Evolutionary conservation across 1,140 invertebrate species (phyloP), one percentile per base, ranked within the genome.

Genomic region (Drosophila sulfurigaster): DNA sequence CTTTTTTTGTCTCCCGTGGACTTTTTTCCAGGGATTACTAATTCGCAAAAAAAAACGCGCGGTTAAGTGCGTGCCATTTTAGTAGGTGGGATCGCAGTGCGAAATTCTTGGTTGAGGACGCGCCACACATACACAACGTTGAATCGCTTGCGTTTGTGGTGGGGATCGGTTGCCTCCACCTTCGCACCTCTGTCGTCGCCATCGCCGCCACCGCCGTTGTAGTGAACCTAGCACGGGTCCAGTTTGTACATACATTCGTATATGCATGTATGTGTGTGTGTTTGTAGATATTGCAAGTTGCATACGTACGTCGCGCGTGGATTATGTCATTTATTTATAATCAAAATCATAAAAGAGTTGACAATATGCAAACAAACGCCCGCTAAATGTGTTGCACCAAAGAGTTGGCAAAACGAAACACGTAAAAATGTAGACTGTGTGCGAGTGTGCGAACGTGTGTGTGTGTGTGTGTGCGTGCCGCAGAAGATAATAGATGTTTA

Each of bases 311-410:
- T 74, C 65, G 78, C 85, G 81, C 78, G 76, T 73, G 82, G 82
- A 89, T 90, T 89, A 89, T 89, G 85, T 89, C 87, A 90, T 91
- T 90, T 89, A 79, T 86, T 89, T 91, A 90, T 76, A 80, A 85
- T 73, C 75, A 82, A 85, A 69, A 67, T 65, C 66, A 69, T 73
- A 71, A 67, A 71, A 66, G 74, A 66, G 74, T 66, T 57, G 70
- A 75, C 81, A 77, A 85, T 65, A 70, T 78, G 87, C 77, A 74
- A 72, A 78, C 66, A 82, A 83, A 75, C 58, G 52, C 59, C 59
- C 72, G 60, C 73, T 72, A 59, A 87, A 79, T 80, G 83, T 81
- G 83, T 81, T 88, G 83, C 85, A 87, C 60, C 82, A 75, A 78
- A 73, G 64, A 79, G 70, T 65, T 56, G 81, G 35, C 7, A 71